Percentiles rank a stretch among this genome's conserved stretches.
These are phyloP conservation scores for Lissocephala sabroskyi DNA, from an alignment of 2,888 invertebrate genomes.

Conservation along the genomic window DNA sequence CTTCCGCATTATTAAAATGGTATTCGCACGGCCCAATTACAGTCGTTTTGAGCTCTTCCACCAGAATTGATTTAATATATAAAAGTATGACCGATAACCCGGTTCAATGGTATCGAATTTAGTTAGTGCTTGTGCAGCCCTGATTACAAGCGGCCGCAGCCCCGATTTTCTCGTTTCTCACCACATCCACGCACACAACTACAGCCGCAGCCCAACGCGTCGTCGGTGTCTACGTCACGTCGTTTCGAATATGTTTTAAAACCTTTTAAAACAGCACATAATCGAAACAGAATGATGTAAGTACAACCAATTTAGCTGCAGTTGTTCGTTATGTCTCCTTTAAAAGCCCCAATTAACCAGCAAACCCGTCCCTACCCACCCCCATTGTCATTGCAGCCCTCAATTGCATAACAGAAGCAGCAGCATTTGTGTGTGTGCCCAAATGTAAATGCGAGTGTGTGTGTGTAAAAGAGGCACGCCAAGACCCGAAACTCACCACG, in stretches of 20 bases:
- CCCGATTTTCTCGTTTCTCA: constrained; percentile 1
- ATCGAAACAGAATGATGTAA: constrained; percentile 51
- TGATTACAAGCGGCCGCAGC: not conserved
- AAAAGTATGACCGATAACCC: too few species aligned
- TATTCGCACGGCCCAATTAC: too few species aligned
- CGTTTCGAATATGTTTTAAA: constrained; percentile 59
- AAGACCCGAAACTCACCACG: constrained; percentile 42
- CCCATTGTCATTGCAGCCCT: constrained; percentile 42
- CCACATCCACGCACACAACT: constrained; percentile 33
- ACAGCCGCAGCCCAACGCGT: constrained; percentile 33
- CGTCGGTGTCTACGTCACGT: constrained; percentile 50
- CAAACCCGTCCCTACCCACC: constrained; percentile 8
- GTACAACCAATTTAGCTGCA: constrained; percentile 16
- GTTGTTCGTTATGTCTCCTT: not conserved
- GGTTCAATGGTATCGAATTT: too few species aligned
- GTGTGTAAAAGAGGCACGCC: constrained; percentile 40
- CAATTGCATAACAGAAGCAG: constrained; percentile 68
- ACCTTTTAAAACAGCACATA: constrained; percentile 24
- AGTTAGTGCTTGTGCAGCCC: not conserved
- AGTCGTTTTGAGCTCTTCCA: too few species aligned
- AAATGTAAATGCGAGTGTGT: constrained; percentile 49
- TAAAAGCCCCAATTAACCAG: constrained; percentile 13
- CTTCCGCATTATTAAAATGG: too few species aligned
- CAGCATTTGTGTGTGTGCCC: constrained; percentile 43
- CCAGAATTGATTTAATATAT: too few species aligned